Evolutionary conservation across 23 tunicate species (phyloP).

Genomic region (Clavelina lepadiformis): DNA sequence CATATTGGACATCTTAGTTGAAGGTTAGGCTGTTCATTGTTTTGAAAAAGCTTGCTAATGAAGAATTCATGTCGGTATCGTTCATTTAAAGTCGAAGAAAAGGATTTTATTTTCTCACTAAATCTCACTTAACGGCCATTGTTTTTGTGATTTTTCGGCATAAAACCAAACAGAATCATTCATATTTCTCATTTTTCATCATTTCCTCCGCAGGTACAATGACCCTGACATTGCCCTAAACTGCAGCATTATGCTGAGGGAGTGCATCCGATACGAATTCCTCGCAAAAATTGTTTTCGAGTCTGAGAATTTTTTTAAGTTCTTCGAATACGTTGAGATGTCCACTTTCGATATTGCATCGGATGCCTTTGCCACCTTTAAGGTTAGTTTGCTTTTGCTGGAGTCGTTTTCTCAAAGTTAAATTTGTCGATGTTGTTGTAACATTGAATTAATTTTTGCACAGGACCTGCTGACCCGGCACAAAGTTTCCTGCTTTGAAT

Average conservation of each 20-base stretch:
- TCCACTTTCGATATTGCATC: constrained; percentile 97
- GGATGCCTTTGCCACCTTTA: constrained; percentile 97
- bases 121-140: too few relatives aligned
- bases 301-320: constrained; percentile 53
- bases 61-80: too few relatives aligned
- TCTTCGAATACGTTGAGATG: constrained; percentile 84
- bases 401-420: too few relatives aligned
- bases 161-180: too few relatives aligned
- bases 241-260: constrained; percentile 91
- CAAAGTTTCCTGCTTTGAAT: constrained; percentile 48
- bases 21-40: constrained; percentile 16
- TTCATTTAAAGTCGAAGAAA: too few relatives aligned
- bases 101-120: too few relatives aligned
- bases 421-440: too few relatives aligned
- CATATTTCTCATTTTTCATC: too few relatives aligned
- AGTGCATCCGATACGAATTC: constrained; percentile 68
- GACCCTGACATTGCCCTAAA: constrained; percentile 81
- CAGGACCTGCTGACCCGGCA: constrained; percentile 81
- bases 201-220: constrained; percentile 45
- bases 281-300: constrained; percentile 47
- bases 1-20: constrained; percentile 11
- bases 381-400: too few relatives aligned
- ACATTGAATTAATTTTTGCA: neutral
- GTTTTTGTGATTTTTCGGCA: too few relatives aligned
- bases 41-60: too few relatives aligned